Evolutionary conservation across 2,113 vertebrate species (phyloP), one percentile per base, ranked within the genome.

Genomic region (Sapayoa aenigma): DNA sequence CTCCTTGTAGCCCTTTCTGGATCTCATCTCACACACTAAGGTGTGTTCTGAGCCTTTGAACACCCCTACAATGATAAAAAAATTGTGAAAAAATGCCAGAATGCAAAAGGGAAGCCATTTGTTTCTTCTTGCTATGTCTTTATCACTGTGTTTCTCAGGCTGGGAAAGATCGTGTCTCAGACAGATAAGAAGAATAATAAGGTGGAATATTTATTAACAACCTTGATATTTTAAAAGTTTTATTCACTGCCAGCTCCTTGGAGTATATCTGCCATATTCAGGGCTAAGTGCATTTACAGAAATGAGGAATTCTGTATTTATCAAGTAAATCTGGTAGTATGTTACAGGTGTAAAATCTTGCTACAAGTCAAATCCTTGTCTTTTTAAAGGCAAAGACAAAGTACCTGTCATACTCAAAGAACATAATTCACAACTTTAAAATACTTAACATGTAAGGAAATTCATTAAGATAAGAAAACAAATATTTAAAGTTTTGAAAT

Each of bases 1-100:
- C 3, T 53, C 28, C 11, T 62, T 0, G 0, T 5, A 58, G 10
- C 5, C 20, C 9, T 52, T 83, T 60, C 58, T 39, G 56, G 46
- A 41, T 5, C 3, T 4, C 8, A 39, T 52, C 12, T 71, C 46
- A 60, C 35, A 69, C 18, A 31, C 8, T 50, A 14, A 37, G 16
- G 4, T 17, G 16, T 66, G 11, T 30, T 78, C 21, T 55, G 30
- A 85, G n/a, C 14, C 39, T 82, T 50, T 62, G 28, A 77, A 74
- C 3, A 30, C 4, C 4, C 23, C 16, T 35, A 5, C 19, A 6
- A 9, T 52, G 24, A 62, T 27, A 83, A 42, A 76, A 66, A 39
- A 30, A 9, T 1, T 2, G 7, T 44, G 42, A 47, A 68, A 73
- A 58, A 35, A 2, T 55, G 46, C 1, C 24, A 11, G 21, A 84